Percentiles rank a stretch among this genome's conserved stretches.
Evolutionary conservation across 2,888 invertebrate genomes (phyloP).

Genomic region (Druceiella hillmani): DNA sequence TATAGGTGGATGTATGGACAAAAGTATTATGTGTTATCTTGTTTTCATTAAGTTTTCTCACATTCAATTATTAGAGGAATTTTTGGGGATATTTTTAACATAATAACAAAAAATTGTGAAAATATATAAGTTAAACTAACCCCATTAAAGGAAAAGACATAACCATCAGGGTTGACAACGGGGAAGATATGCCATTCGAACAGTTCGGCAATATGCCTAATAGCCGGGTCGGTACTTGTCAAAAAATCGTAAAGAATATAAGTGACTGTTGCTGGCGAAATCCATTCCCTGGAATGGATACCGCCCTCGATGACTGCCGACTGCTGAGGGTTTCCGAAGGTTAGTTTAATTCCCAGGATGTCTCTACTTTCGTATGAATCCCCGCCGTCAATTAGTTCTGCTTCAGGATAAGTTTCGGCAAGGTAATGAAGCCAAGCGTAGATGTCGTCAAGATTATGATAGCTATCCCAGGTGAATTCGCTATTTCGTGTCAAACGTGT

Average conservation of each 20-base stretch:
- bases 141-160: constrained; percentile 55
- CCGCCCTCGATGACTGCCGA: constrained; percentile 61
- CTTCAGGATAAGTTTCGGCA: constrained; percentile 38
- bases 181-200: constrained; percentile 75
- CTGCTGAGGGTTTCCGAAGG: constrained; percentile 40
- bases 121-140: too few species aligned
- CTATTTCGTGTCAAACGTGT: constrained; percentile 24
- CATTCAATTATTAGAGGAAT: too few species aligned
- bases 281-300: constrained; percentile 67
- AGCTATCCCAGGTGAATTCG: constrained; percentile 52
- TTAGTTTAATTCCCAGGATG: constrained; percentile 51
- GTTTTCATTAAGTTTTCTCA: too few species aligned
- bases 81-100: too few species aligned
- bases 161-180: constrained; percentile 69
- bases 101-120: too few species aligned
- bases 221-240: constrained; percentile 50
- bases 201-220: constrained; percentile 54
- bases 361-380: constrained; percentile 53
- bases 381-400: constrained; percentile 51
- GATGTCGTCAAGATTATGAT: constrained; percentile 54
- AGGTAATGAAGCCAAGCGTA: constrained; percentile 54
- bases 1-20: too few species aligned
- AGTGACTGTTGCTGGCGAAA: constrained; percentile 62
- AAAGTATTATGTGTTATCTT: too few species aligned
- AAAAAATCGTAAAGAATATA: constrained; percentile 66